Evolutionary conservation across 2,113 vertebrate species (phyloP).

Genomic region (Panthera tigris): DNA sequence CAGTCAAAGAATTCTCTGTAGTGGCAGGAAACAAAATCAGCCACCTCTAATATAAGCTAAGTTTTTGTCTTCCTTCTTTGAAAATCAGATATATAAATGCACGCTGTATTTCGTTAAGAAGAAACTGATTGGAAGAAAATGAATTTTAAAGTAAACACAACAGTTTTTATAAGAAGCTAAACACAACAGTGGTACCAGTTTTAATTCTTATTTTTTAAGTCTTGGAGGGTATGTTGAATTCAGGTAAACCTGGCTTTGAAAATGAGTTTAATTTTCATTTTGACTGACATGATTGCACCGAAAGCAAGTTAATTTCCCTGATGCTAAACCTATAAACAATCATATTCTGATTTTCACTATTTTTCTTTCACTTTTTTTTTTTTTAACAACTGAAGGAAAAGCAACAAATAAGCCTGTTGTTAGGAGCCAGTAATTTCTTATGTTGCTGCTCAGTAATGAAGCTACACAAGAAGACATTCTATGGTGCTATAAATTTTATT

Average conservation of each 20-base stretch:
- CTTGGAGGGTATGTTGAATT: conserved; percentile 61
- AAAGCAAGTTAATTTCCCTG: conserved; percentile 52
- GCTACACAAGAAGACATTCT: not conserved
- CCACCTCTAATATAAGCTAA: not conserved
- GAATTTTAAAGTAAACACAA: not conserved
- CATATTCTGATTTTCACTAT: conserved; percentile 30
- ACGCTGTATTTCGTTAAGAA: not conserved
- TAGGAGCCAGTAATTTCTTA: not conserved
- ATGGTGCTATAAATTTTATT: not conserved
- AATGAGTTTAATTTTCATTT: conserved; percentile 69
- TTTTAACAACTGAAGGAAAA: conserved; percentile 36
- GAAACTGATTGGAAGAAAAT: not conserved
- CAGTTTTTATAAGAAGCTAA: not conserved
- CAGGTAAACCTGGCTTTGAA: conserved; percentile 73
- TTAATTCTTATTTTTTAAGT: conserved; percentile 70
- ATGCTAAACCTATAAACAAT: conserved; percentile 70
- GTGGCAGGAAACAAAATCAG: not conserved
- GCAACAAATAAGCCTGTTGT: not conserved
- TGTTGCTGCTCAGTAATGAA: not conserved
- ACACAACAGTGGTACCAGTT: not conserved
- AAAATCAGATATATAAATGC: not conserved
- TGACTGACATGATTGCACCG: conserved; percentile 49
- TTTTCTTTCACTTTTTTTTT: not conserved
- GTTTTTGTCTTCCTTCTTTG: not conserved
- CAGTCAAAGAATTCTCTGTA: not conserved